Conservation (phyloP, 2,888 invertebrate genomes). For the Seira ritae region DNA sequence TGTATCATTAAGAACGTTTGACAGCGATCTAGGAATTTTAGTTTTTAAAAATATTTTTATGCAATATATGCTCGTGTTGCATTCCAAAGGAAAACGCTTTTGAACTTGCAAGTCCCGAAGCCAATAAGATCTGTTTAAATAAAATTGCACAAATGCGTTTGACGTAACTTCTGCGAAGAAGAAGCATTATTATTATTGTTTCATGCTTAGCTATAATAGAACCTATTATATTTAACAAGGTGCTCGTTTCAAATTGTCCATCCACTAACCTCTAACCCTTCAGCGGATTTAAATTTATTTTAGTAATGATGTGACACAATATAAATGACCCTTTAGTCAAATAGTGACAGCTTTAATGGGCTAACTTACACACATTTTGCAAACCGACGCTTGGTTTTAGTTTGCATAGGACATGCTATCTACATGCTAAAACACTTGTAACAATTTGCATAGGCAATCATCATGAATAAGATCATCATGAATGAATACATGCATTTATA, state of each 20-base stretch:
- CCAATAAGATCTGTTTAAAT: slow-evolving; percentile 14
- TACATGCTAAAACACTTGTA: too few relatives aligned
- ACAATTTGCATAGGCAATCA: too few relatives aligned
- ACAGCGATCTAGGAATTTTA: too few relatives aligned
- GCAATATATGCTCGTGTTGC: slow-evolving; percentile 27
- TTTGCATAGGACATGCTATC: too few relatives aligned
- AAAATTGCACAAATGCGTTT: slow-evolving; percentile 33
- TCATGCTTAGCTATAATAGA: slow-evolving; percentile 15
- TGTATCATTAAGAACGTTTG: too few relatives aligned
- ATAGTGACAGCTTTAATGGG: too few relatives aligned
- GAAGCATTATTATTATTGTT: slow-evolving; percentile 20
- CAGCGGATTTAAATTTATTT: slow-evolving; percentile 35
- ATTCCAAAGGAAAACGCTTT: slow-evolving; percentile 28
- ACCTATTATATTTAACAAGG: background rate
- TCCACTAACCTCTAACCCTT: slow-evolving; percentile 45
- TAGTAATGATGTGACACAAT: slow-evolving; percentile 34
- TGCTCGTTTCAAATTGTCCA: slow-evolving; percentile 18
- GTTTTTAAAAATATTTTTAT: too few relatives aligned
- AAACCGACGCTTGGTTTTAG: too few relatives aligned
- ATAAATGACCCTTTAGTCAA: too few relatives aligned
- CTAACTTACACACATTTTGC: too few relatives aligned
- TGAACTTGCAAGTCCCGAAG: slow-evolving; percentile 42
- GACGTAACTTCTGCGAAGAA: slow-evolving; percentile 38
- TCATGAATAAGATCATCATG: too few relatives aligned
- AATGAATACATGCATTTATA: too few relatives aligned